These are phyloP conservation scores for Lissonota sp. DNA, from an alignment of 2,888 invertebrate genomes.

Conservation along the genomic window DNA sequence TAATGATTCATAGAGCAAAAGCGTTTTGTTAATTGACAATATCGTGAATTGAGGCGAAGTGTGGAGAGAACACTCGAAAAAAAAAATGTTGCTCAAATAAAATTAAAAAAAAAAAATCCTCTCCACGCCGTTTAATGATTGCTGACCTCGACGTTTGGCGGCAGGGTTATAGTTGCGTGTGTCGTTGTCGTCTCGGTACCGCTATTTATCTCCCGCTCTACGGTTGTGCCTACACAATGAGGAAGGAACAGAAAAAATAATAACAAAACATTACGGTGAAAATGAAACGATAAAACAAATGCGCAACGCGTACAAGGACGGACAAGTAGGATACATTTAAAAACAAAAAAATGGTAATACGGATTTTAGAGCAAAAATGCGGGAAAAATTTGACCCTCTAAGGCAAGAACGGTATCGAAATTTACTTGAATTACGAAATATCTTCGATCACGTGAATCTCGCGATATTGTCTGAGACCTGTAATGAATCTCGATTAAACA, in stretches of 20 bases:
- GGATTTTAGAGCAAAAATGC: slow-evolving; percentile 40
- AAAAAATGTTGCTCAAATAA: neutral
- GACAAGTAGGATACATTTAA: slow-evolving; percentile 57
- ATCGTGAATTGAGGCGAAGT: slow-evolving; percentile 7
- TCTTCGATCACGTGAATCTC: slow-evolving; percentile 19
- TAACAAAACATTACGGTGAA: slow-evolving; percentile 36
- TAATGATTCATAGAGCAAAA: slow-evolving; percentile 49
- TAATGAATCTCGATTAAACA: slow-evolving; percentile 50
- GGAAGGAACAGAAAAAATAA: slow-evolving; percentile 46
- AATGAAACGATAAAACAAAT: slow-evolving; percentile 13
- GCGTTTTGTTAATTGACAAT: slow-evolving; percentile 48
- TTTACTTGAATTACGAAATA: slow-evolving; percentile 11
- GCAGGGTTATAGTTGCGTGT: slow-evolving; percentile 82
- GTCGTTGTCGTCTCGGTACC: slow-evolving; percentile 83
- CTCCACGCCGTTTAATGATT: slow-evolving; percentile 68
- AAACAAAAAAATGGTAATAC: slow-evolving; percentile 62
- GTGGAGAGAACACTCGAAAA: slow-evolving; percentile 36
- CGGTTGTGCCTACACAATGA: slow-evolving; percentile 80
- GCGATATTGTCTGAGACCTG: slow-evolving; percentile 29
- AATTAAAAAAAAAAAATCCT: neutral
- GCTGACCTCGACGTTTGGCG: slow-evolving; percentile 83
- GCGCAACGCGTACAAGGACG: slow-evolving; percentile 49
- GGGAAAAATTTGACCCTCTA: slow-evolving; percentile 23
- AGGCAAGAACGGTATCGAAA: slow-evolving; percentile 7
- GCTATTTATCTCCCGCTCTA: slow-evolving; percentile 82